These are phyloP conservation scores for Macaca nemestrina DNA, from an alignment of 2,113 vertebrate species.

Conservation along the genomic window DNA sequence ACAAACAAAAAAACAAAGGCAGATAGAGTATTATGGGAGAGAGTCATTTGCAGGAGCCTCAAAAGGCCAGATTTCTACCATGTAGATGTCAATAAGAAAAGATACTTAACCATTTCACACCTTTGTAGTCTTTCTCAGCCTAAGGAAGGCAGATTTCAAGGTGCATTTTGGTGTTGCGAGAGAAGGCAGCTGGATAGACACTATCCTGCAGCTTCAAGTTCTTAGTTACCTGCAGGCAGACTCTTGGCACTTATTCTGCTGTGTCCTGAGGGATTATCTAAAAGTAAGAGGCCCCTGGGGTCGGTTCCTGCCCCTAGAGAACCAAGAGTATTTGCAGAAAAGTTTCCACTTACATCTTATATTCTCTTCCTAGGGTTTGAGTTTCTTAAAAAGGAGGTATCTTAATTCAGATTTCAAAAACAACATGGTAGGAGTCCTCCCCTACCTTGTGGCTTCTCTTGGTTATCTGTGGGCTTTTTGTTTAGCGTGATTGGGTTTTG, in stretches of 20 bases:
- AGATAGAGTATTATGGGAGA: background rate
- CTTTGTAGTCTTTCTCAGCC: constrained; percentile 22
- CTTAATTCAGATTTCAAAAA: background rate
- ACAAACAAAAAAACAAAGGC: background rate
- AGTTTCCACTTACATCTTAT: background rate
- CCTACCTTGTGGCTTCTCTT: background rate
- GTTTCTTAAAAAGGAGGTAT: background rate
- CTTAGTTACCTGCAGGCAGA: background rate
- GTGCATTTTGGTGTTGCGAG: background rate
- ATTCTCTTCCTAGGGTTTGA: background rate
- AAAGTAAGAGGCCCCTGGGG: background rate
- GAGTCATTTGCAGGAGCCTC: background rate
- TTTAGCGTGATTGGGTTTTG: background rate
- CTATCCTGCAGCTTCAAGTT: background rate
- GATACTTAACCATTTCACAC: background rate
- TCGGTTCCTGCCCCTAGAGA: background rate
- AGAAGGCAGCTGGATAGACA: background rate
- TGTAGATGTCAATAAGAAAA: background rate
- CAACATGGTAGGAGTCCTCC: background rate
- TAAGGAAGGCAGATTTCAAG: background rate
- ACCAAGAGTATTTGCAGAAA: background rate
- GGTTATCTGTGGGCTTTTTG: background rate
- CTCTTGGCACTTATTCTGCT: background rate
- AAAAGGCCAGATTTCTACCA: background rate
- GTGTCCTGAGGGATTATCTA: background rate